Percentiles rank a stretch among this genome's conserved stretches.
phyloP scores from a whole-genome alignment of 2,797 vertebrate species.

The Zalophus californianus region DNA sequence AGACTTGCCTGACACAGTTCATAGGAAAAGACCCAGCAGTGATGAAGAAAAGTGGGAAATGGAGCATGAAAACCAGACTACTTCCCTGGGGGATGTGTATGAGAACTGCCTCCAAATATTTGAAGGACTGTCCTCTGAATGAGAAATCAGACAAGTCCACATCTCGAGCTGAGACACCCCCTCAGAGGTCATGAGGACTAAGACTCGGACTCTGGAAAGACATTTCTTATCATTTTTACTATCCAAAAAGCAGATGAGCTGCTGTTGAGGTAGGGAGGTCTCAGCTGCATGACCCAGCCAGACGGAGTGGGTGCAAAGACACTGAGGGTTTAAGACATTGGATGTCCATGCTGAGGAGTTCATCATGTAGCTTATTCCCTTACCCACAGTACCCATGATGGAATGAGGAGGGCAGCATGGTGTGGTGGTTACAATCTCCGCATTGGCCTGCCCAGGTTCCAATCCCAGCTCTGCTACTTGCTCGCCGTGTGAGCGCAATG shows the following conservation, averaged over 20 bases:
- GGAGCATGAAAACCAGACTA: neutral
- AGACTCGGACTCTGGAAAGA: neutral
- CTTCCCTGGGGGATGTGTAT: rapidly evolving
- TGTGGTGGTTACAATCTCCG: neutral
- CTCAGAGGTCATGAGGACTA: neutral
- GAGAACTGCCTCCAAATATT: neutral
- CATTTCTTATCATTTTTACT: neutral
- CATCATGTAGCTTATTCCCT: neutral
- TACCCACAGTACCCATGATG: neutral
- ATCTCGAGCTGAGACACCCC: neutral
- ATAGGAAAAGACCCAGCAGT: neutral
- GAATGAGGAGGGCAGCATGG: neutral
- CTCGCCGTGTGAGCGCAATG: neutral
- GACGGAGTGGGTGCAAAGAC: neutral
- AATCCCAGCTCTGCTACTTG: neutral
- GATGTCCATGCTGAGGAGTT: neutral
- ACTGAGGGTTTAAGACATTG: neutral
- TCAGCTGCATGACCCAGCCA: neutral
- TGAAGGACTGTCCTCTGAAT: neutral
- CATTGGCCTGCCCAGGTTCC: neutral
- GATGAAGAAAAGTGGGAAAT: neutral
- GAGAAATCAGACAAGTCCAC: neutral
- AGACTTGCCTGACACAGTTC: neutral
- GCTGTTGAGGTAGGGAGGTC: neutral
- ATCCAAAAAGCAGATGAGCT: neutral